A percentile compares a stretch with the other conserved stretches of the same genome.
phyloP scores from a whole-genome alignment of 2,113 vertebrate species.

The Aptenodytes forsteri region DNA sequence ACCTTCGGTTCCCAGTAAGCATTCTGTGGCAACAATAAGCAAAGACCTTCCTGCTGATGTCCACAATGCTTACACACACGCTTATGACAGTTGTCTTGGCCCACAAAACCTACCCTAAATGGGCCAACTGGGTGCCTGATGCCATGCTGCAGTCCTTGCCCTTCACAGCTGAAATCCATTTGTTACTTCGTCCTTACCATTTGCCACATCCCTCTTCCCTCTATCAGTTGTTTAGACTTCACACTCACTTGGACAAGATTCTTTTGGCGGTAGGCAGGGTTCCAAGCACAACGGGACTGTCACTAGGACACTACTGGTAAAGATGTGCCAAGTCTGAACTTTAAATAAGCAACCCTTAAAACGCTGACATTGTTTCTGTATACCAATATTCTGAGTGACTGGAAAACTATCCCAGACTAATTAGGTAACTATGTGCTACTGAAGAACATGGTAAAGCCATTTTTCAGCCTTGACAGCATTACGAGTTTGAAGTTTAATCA shows the following conservation, averaged over 20 bases:
- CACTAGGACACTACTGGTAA: background rate
- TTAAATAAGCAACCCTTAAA: background rate
- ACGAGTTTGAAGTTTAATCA: background rate
- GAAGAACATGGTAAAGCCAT: accelerated
- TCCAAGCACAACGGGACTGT: background rate
- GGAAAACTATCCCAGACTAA: background rate
- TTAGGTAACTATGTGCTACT: accelerated
- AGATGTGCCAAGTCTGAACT: background rate
- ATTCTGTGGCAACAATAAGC: background rate
- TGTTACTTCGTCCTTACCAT: background rate
- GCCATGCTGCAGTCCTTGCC: background rate
- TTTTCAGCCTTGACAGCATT: background rate
- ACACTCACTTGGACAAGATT: accelerated
- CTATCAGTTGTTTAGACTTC: background rate
- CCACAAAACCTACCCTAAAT: background rate
- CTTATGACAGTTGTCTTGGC: background rate
- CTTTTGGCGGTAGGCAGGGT: background rate
- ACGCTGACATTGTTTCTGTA: accelerated
- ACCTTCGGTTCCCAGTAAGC: background rate
- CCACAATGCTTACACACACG: accelerated
- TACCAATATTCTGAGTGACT: background rate
- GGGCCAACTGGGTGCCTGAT: background rate
- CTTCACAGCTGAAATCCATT: background rate
- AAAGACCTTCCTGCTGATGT: background rate
- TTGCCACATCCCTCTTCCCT: background rate